Percentiles rank a stretch among this genome's conserved stretches.
These are phyloP conservation scores for Drosophila oshimai DNA, from an alignment of 1,140 invertebrate species.

Conservation along the genomic window DNA sequence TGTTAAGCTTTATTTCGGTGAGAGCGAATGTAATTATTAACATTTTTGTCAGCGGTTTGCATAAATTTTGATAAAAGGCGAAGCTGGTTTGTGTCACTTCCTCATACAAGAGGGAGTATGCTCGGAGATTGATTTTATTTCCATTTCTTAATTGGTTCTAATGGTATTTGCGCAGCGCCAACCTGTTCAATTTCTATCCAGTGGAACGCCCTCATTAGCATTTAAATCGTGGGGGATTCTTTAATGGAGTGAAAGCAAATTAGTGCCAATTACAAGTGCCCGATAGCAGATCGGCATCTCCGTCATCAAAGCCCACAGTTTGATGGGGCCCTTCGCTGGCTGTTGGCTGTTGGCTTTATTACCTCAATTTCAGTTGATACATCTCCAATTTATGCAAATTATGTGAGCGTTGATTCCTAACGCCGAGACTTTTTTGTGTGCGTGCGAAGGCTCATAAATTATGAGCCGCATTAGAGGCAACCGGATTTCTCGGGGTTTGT, in stretches of 20 bases:
- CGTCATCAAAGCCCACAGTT: conserved; percentile 11
- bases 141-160: conserved; percentile 56
- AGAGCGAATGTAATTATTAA: conserved; percentile 43
- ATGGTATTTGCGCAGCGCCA: conserved; percentile 12
- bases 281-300: conserved; percentile 15
- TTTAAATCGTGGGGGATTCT: conserved; percentile 39
- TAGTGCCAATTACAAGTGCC: conserved; percentile 48
- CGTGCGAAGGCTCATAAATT: conserved; percentile 64
- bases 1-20: not conserved
- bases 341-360: conserved; percentile 15
- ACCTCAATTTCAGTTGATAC: conserved; percentile 54
- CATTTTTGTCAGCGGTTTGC: conserved; percentile 28
- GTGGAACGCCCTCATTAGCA: conserved; percentile 64
- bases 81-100: conserved; percentile 30
- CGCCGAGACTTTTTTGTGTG: conserved; percentile 42
- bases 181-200: conserved; percentile 20
- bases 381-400: conserved; percentile 72
- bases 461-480: conserved; percentile 48
- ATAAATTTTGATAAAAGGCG: conserved; percentile 43
- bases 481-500: conserved; percentile 51
- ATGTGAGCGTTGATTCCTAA: conserved; percentile 55
- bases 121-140: conserved; percentile 55
- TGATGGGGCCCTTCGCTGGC: conserved; percentile 6
- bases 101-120: conserved; percentile 24
- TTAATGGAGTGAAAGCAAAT: conserved; percentile 49